Evolutionary conservation across 2,797 vertebrate species (phyloP).

Genomic region (Alosa sapidissima): DNA sequence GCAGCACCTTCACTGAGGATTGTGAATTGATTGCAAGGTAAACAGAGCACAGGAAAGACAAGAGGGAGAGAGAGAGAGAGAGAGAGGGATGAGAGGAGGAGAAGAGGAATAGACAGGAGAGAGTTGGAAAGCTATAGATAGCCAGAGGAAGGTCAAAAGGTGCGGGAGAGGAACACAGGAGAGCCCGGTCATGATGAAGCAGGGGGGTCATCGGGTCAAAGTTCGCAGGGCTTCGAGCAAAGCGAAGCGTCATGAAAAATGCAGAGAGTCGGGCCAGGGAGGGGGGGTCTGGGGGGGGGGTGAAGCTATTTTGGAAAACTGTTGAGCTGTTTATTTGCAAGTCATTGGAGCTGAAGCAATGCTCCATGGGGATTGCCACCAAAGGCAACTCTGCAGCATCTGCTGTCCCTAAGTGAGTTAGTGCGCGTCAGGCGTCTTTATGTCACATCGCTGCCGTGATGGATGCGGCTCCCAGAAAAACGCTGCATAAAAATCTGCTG

Average conservation of each 20-base stretch:
- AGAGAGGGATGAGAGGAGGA: background rate
- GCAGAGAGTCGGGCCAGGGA: slow-evolving; percentile 68
- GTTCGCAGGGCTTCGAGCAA: slow-evolving; percentile 64
- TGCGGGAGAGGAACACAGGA: background rate
- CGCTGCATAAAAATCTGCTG: slow-evolving; percentile 90
- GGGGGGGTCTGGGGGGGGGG: slow-evolving; percentile 62
- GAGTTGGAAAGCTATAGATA: slow-evolving; percentile 9
- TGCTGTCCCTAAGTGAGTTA: slow-evolving; percentile 99
- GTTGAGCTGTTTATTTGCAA: slow-evolving; percentile 92
- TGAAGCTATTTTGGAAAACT: slow-evolving; percentile 85
- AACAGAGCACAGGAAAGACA: background rate
- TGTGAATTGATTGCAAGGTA: slow-evolving; percentile 39
- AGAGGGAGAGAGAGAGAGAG: background rate
- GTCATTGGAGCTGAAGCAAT: slow-evolving; percentile 99
- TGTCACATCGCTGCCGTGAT: slow-evolving; percentile 93
- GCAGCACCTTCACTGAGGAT: slow-evolving; percentile 23
- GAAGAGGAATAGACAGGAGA: background rate
- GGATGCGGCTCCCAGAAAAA: slow-evolving; percentile 93
- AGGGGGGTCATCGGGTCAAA: slow-evolving; percentile 66
- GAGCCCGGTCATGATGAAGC: slow-evolving; percentile 22
- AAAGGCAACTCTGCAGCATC: slow-evolving; percentile 94
- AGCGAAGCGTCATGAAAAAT: slow-evolving; percentile 73
- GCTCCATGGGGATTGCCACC: slow-evolving; percentile 98
- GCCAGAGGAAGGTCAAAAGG: background rate
- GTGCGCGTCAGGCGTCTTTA: slow-evolving; percentile 99